Conservation (phyloP, 1,140 invertebrate species). For the Helicoverpa armigera region DNA sequence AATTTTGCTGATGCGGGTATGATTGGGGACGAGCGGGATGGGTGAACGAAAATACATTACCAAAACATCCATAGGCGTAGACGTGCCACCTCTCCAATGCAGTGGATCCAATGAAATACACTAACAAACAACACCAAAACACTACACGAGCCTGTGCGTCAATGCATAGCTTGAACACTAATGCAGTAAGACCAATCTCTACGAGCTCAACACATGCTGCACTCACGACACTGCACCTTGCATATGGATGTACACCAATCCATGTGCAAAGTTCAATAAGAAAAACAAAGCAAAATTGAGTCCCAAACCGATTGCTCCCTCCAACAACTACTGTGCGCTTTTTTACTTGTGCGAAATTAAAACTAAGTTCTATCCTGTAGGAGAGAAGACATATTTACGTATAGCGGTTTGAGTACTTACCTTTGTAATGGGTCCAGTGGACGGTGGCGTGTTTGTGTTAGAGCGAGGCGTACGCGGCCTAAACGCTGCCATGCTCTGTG, state of each 20-base stretch:
- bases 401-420: constrained; percentile 87
- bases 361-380: constrained; percentile 79
- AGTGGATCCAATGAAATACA: constrained; percentile 81
- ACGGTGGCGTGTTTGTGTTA: constrained; percentile 90
- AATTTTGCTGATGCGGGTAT: constrained; percentile 70
- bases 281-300: constrained; percentile 72
- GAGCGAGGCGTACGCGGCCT: constrained; percentile 95
- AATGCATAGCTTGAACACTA: constrained; percentile 84
- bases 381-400: constrained; percentile 64
- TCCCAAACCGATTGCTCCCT: constrained; percentile 85
- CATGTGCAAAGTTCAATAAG: constrained; percentile 82
- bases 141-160: constrained; percentile 84
- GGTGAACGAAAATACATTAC: constrained; percentile 83
- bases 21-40: constrained; percentile 80
- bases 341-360: constrained; percentile 81
- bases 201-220: constrained; percentile 83
- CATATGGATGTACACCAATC: constrained; percentile 77
- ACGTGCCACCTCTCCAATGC: constrained; percentile 85
- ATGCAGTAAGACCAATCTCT: constrained; percentile 85
- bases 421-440: constrained; percentile 97
- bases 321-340: constrained; percentile 83
- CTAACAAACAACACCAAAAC: constrained; percentile 84
- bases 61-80: constrained; percentile 79
- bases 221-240: constrained; percentile 80
- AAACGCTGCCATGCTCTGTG: constrained; percentile 99